These are phyloP conservation scores for Oryzias celebensis DNA, from an alignment of 2,113 vertebrate genomes.

Conservation along the genomic window DNA sequence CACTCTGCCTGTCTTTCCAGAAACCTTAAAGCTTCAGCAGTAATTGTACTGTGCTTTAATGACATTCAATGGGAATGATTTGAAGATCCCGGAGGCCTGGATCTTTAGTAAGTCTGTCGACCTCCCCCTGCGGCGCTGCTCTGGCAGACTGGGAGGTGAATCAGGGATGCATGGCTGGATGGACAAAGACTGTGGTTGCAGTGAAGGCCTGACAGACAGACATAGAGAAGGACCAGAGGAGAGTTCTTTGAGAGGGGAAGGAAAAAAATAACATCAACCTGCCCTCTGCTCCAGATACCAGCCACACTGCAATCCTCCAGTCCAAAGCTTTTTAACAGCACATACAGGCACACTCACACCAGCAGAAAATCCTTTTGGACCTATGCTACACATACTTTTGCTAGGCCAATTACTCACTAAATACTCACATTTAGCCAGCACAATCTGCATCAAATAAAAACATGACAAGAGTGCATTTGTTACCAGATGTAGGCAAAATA, in stretches of 20 bases:
- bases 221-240: constrained; percentile 38
- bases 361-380: not conserved
- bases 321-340: constrained; percentile 40
- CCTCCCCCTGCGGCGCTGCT: constrained; percentile 40
- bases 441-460: too few relatives aligned
- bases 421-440: too few relatives aligned
- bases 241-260: constrained; percentile 45
- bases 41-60: constrained; percentile 51
- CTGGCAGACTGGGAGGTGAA: constrained; percentile 54
- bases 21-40: constrained; percentile 23
- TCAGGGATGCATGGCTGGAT: constrained; percentile 58
- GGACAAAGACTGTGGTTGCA: constrained; percentile 43
- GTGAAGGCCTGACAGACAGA: constrained; percentile 56
- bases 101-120: constrained; percentile 58
- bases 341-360: constrained; percentile 1
- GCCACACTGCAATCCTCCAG: constrained; percentile 51
- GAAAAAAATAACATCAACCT: constrained; percentile 41
- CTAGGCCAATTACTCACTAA: too few relatives aligned
- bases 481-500: too few relatives aligned
- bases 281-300: constrained; percentile 58
- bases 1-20: constrained; percentile 11
- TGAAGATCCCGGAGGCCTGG: constrained; percentile 60
- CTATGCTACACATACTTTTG: too few relatives aligned
- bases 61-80: constrained; percentile 47
- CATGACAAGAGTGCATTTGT: too few relatives aligned